Evolutionary conservation across 2,113 vertebrate species (phyloP), one percentile per base, ranked within the genome.

Genomic region (Prolemur simus): DNA sequence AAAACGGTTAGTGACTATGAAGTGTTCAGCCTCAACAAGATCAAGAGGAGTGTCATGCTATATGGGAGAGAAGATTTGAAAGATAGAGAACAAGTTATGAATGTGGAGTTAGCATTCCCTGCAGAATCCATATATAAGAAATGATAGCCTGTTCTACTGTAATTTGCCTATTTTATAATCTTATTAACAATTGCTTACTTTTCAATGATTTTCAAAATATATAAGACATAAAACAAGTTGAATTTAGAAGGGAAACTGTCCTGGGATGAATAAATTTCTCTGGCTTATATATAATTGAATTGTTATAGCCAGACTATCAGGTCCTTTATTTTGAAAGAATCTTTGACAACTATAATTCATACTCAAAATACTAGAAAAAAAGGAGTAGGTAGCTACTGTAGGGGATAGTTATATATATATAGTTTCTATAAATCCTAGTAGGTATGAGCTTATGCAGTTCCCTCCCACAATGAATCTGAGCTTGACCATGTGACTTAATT

Each of bases 1-100:
- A 74, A 88, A 94, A 54, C 34, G n/a, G 29, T 83, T 95, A 90
- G 34, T 78, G 68, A 87, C 23, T 77, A 15, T 90, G 21, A 96
- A 87, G 84, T 95, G 80, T 76, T 92, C 47, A 81, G 37, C 15
- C 58, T 91, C 21, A 86, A 60, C 47, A 58, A 81, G 20, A 74
- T 69, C 14, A n/a, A 92, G 23, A 23, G 6, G 8, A 47, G 2
- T 25, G n/a, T 8, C 2, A 21, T 39, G 42, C 25, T 39, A 71
- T 39, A 37, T 71, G 25, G 23, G 7, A 89, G 2, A 66, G 4
- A 64, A 29, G 6, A 78, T 66, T 71, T 77, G 25, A 58, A 93
- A 73, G 42, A 52, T 15, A 68, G 11, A 49, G 5, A 78, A 27
- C 17, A 91, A 78, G 88, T 66, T 52, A 34, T 52, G n/a, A 85